These are phyloP conservation scores for Beaufortia kweichowensis DNA, from an alignment of 2,113 vertebrate genomes.

Conservation along the genomic window DNA sequence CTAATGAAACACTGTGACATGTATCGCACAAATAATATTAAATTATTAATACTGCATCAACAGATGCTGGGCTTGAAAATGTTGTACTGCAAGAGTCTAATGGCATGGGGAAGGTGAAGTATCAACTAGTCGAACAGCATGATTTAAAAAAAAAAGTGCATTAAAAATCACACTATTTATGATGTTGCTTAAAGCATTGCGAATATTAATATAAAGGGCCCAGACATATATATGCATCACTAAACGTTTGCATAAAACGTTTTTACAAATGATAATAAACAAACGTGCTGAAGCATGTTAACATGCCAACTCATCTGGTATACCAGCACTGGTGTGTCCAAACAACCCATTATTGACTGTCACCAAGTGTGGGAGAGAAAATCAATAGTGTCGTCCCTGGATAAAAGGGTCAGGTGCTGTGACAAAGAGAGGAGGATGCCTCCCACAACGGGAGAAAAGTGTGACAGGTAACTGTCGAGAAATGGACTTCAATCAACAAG, in stretches of 20 bases:
- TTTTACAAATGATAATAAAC: not conserved
- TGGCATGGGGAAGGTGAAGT: too few species aligned
- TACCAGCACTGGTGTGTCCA: constrained; percentile 30
- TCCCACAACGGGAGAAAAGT: constrained; percentile 33
- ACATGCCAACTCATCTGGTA: not conserved
- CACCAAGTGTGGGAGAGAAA: constrained; percentile 59
- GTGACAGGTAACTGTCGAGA: constrained; percentile 25
- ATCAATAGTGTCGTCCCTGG: constrained; percentile 66
- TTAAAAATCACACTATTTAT: too few species aligned
- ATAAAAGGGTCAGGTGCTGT: constrained; percentile 58
- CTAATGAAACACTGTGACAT: constrained; percentile 4
- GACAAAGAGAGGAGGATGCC: constrained; percentile 32
- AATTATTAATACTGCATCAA: too few species aligned
- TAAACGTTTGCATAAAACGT: not conserved
- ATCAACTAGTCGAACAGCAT: too few species aligned
- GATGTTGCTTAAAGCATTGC: too few species aligned
- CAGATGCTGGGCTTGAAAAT: too few species aligned
- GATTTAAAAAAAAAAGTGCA: too few species aligned
- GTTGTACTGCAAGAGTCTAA: too few species aligned
- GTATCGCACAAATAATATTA: too few species aligned
- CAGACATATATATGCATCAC: not conserved
- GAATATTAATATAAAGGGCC: too few species aligned
- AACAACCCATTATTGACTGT: constrained; percentile 61
- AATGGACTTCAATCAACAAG: constrained; percentile 28
- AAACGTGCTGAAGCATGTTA: constrained; percentile 10